Evolutionary conservation across 1,140 invertebrate species (phyloP).

Genomic region (Maniola jurtina): DNA sequence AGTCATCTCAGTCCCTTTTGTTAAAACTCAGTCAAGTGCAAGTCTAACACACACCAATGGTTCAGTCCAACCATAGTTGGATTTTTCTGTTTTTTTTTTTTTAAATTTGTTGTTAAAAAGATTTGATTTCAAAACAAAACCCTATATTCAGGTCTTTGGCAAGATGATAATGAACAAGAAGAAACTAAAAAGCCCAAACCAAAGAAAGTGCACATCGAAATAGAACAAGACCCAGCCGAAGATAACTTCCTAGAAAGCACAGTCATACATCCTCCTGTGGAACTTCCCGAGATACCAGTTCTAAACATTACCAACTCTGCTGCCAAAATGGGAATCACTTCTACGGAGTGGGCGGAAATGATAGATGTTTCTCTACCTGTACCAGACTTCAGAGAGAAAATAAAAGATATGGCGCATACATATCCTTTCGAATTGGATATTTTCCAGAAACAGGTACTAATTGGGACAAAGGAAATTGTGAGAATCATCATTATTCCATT

Average conservation of each 20-base stretch:
- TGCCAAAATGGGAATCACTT: conserved; percentile 52
- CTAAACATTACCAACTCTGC: conserved; percentile 51
- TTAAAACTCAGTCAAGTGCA: too few species aligned
- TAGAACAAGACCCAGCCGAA: conserved; percentile 39
- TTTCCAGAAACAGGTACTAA: conserved; percentile 94
- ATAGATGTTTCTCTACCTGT: conserved; percentile 90
- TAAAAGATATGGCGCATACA: conserved; percentile 91
- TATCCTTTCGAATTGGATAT: conserved; percentile 97
- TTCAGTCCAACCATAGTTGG: too few species aligned
- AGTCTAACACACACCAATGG: too few species aligned
- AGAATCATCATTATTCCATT: too few species aligned
- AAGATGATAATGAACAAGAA: conserved; percentile 55
- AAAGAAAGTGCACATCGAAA: conserved; percentile 38
- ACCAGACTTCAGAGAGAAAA: conserved; percentile 88
- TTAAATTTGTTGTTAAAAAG: too few species aligned
- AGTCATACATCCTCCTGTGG: conserved; percentile 56
- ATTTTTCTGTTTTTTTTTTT: too few species aligned
- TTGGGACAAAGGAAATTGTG: too few species aligned
- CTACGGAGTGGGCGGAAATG: conserved; percentile 91
- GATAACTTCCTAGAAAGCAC: conserved; percentile 67
- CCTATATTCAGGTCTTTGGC: conserved; percentile 55
- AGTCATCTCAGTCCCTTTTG: too few species aligned
- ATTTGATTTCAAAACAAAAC: background rate
- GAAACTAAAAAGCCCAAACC: conserved; percentile 40
- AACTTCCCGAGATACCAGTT: conserved; percentile 68